Conservation (phyloP, 2,888 invertebrate species). For the Ormyrus thymus region DNA sequence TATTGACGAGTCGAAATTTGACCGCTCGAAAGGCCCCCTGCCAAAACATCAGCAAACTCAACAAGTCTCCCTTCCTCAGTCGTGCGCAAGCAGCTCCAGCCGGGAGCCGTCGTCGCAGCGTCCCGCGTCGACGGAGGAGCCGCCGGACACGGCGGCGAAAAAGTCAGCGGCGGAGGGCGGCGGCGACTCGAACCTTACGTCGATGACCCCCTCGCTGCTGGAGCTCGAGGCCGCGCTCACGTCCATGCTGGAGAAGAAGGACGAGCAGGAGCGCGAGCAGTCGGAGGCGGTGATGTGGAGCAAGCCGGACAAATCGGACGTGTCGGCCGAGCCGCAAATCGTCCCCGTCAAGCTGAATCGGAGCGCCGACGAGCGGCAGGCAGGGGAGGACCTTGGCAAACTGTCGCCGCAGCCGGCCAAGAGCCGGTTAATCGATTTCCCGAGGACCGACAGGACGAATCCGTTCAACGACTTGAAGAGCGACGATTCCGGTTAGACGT, state of each 20-base stretch:
- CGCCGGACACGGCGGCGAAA: not conserved
- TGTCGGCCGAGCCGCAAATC: conserved; percentile 26
- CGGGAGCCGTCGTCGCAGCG: no score
- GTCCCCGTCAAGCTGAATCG: conserved; percentile 11
- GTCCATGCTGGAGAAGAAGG: conserved; percentile 70
- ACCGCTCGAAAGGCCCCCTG: no score
- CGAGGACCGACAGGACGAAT: conserved; percentile 32
- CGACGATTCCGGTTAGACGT: conserved; percentile 32
- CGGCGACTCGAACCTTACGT: conserved; percentile 60
- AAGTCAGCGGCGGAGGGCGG: conserved; percentile 37
- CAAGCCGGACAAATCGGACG: conserved; percentile 15
- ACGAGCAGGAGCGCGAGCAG: conserved; percentile 50
- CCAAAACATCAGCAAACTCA: no score
- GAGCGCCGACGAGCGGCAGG: not conserved
- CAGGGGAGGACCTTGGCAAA: not conserved
- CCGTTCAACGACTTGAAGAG: conserved; percentile 45
- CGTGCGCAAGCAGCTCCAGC: no score
- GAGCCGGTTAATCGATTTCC: conserved; percentile 33
- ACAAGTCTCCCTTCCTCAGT: no score
- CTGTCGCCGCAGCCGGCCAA: not conserved
- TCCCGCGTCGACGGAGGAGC: not conserved
- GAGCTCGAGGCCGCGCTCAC: conserved; percentile 72
- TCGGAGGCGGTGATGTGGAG: conserved; percentile 10
- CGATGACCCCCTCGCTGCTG: conserved; percentile 72
- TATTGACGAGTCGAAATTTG: no score